phyloP scores from a whole-genome alignment of 2,797 vertebrate species.

The Gymnothorax reevesii region DNA sequence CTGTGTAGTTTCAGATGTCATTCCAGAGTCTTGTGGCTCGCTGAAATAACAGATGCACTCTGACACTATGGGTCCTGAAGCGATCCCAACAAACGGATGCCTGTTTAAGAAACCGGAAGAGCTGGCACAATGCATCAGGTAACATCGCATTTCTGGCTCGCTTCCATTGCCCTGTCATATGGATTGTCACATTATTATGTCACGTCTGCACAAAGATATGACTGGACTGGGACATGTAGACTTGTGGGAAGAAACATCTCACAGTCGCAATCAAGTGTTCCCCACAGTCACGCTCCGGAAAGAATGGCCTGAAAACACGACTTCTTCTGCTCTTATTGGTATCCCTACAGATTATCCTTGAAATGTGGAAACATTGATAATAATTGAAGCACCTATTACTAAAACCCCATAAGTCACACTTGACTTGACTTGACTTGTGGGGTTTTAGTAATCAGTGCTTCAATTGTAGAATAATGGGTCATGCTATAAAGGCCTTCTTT shows the following conservation, averaged over 20 bases:
- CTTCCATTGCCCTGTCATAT: conserved; percentile 71
- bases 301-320: not conserved
- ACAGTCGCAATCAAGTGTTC: conserved; percentile 51
- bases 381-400: too few species aligned
- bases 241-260: conserved; percentile 47
- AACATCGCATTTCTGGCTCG: conserved; percentile 68
- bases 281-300: conserved; percentile 16
- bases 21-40: conserved; percentile 69
- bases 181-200: conserved; percentile 54
- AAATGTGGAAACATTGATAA: not conserved
- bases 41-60: conserved; percentile 77
- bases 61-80: conserved; percentile 76
- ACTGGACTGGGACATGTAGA: conserved; percentile 68
- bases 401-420: too few species aligned
- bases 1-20: conserved; percentile 82
- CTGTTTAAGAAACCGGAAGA: conserved; percentile 81
- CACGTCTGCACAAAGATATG: conserved; percentile 61
- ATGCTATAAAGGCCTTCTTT: not conserved
- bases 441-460: too few species aligned
- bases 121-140: conserved; percentile 80
- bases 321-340: conserved; percentile 19
- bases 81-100: conserved; percentile 62
- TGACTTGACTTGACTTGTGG: too few species aligned
- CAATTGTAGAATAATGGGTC: not conserved
- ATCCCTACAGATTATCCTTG: conserved; percentile 25